A percentile compares a stretch with the other conserved stretches of the same genome.
phyloP scores from a whole-genome alignment of 2,888 invertebrate genomes.

The Ectemnius continuus region DNA sequence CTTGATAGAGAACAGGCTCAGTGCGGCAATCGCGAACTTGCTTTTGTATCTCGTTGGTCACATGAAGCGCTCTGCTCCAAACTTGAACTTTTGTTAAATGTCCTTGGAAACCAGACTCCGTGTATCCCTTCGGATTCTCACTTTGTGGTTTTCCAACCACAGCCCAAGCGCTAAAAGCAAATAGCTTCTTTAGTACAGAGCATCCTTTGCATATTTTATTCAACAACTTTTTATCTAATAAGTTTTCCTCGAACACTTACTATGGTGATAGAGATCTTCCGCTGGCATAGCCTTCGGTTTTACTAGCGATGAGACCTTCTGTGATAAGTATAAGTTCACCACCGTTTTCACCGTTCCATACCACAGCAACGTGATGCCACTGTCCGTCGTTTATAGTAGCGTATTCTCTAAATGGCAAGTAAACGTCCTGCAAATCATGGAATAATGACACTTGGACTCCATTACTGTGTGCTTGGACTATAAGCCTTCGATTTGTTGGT shows the following conservation, averaged over 20 bases:
- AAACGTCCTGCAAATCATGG: slow-evolving; percentile 92
- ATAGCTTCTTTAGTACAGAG: not conserved
- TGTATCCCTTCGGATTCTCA: slow-evolving; percentile 85
- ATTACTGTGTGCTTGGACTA: slow-evolving; percentile 94
- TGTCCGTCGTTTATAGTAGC: slow-evolving; percentile 97
- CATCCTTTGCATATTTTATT: too few relatives aligned
- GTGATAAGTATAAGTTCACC: slow-evolving; percentile 94
- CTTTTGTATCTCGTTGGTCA: slow-evolving; percentile 94
- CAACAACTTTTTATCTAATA: too few relatives aligned
- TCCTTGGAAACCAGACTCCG: slow-evolving; percentile 96
- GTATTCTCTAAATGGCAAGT: slow-evolving; percentile 93
- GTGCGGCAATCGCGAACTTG: slow-evolving; percentile 96
- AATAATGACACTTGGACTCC: slow-evolving; percentile 96
- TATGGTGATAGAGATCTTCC: slow-evolving; percentile 90
- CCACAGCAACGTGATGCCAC: slow-evolving; percentile 96
- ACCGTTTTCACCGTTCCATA: slow-evolving; percentile 94
- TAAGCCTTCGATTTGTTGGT: slow-evolving; percentile 86
- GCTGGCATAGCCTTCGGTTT: slow-evolving; percentile 92
- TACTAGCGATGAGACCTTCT: slow-evolving; percentile 97
- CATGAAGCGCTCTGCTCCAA: slow-evolving; percentile 94
- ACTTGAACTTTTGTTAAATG: slow-evolving; percentile 96
- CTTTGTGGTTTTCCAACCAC: slow-evolving; percentile 92
- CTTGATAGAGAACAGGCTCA: slow-evolving; percentile 92
- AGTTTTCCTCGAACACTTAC: slow-evolving; percentile 79
- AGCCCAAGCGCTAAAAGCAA: slow-evolving; percentile 87